Evolutionary conservation across 2,888 invertebrate genomes (phyloP).

Genomic region (Athrips mouffetella): DNA sequence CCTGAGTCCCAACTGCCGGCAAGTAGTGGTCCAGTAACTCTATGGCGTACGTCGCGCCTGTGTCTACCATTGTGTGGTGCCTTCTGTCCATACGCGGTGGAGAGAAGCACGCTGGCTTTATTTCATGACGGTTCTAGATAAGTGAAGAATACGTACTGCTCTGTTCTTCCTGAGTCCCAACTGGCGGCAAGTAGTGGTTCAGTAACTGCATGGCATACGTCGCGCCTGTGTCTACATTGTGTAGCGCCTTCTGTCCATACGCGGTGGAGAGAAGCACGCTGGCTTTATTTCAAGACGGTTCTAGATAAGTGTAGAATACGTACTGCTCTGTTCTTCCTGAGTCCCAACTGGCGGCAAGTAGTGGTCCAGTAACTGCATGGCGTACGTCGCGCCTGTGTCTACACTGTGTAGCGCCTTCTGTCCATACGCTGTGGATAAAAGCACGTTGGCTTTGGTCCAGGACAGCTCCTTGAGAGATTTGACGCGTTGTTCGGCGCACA

Average conservation of each 20-base stretch:
- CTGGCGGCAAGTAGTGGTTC: conserved; percentile 83
- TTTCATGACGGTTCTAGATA: conserved; percentile 77
- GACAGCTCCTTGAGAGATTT: conserved; percentile 82
- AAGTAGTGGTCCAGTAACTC: conserved; percentile 86
- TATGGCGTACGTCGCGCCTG: conserved; percentile 83
- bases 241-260: conserved; percentile 82
- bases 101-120: conserved; percentile 83
- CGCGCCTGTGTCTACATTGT: conserved; percentile 83
- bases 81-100: conserved; percentile 82
- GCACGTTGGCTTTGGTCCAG: conserved; percentile 85
- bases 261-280: conserved; percentile 83
- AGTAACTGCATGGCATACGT: conserved; percentile 83
- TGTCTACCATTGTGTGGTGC: conserved; percentile 83
- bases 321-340: conserved; percentile 73
- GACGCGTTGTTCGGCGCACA: conserved; percentile 77
- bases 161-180: conserved; percentile 71
- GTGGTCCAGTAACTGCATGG: conserved; percentile 85
- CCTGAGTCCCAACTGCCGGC: conserved; percentile 70
- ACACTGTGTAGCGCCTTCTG: conserved; percentile 82
- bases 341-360: conserved; percentile 79
- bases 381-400: conserved; percentile 82
- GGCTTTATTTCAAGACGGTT: conserved; percentile 86
- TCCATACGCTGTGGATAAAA: conserved; percentile 83
- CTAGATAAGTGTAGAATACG: conserved; percentile 25
- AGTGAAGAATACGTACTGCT: conserved; percentile 43